Evolutionary conservation across 2,888 invertebrate genomes (phyloP), one percentile per base, ranked within the genome.

Genomic region (Arrhopalites spinosus): DNA sequence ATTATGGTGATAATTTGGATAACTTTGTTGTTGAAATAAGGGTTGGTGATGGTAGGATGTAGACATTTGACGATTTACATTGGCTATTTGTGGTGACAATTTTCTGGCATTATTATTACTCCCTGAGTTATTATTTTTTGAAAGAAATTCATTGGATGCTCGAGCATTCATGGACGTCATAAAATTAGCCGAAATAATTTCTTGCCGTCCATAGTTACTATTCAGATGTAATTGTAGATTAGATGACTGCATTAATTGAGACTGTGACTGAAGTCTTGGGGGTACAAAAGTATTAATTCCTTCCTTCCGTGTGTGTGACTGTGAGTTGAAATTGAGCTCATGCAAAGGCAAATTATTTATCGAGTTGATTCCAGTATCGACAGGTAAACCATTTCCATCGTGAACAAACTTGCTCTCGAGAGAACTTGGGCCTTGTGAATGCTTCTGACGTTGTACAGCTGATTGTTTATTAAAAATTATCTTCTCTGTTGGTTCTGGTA

Each of bases 251-350:
- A 59, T 23, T 23, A 23, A 25, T 23, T 17, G 23, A 59, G 59
- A 59, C 23, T 59, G 59, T 2, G n/a, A 5, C n/a, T 8, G 20
- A 23, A 23, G 7, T 23, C 59, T 50, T 50, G n/a, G 5, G 3
- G 36, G 36, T 36, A 36, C 36, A 36, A 36, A n/a, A 50, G 2
- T 59, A 59, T 59, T 59, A 59, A 59, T 8, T 8, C 17, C 11
- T 20, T 59, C 59, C 13, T 59, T 59, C 20, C 7, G 66, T 20
- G 30, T 30, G 1, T 66, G 66, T n/a, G 23, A 63, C 47, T 72
- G 72, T 43, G 72, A 25, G 45, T 72, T 72, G n/a, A 63, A 72
- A 63, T 63, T 72, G 27, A 72, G 72, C 50, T 72, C 72, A 63
- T 63, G 20, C 11, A 72, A 72, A n/a, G 72, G 63, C n/a, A 63